These are phyloP conservation scores for Eumeta japonica DNA, from an alignment of 1,140 invertebrate genomes.

Conservation along the genomic window DNA sequence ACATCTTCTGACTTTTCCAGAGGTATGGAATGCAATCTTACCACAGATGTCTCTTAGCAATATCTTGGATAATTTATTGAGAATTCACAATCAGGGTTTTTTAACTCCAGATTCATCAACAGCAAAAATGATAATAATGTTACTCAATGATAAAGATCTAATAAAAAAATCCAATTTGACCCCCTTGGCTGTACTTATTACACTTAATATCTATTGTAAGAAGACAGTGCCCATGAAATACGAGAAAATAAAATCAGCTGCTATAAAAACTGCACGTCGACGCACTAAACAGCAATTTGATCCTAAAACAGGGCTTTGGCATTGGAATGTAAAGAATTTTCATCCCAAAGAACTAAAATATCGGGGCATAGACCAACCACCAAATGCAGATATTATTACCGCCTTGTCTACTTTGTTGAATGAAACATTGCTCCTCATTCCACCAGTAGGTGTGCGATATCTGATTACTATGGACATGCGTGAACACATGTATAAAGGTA, in stretches of 20 bases:
- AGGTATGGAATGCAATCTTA: constrained; percentile 61
- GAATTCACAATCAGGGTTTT: constrained; percentile 64
- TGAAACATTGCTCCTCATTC: constrained; percentile 31
- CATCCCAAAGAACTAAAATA: constrained; percentile 42
- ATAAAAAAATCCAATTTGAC: constrained; percentile 41
- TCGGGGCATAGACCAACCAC: constrained; percentile 41
- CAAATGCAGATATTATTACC: constrained; percentile 24
- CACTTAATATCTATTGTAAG: constrained; percentile 35
- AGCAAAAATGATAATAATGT: constrained; percentile 30
- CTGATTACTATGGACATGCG: constrained; percentile 51
- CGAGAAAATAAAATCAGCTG: constrained; percentile 33
- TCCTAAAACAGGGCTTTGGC: constrained; percentile 29
- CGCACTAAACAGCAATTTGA: constrained; percentile 36
- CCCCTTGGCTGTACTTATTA: constrained; percentile 38
- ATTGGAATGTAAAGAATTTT: constrained; percentile 35
- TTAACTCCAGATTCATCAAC: constrained; percentile 38
- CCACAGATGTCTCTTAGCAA: constrained; percentile 59
- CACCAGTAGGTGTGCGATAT: constrained; percentile 35
- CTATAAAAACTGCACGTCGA: constrained; percentile 31
- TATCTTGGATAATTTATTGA: constrained; percentile 63
- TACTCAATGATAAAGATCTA: constrained; percentile 30
- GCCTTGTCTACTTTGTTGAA: constrained; percentile 36
- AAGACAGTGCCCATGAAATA: constrained; percentile 35
- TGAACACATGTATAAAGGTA: constrained; percentile 53
- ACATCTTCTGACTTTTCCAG: constrained; percentile 62